These are phyloP conservation scores for Drosophila limbata DNA, from an alignment of 2,888 invertebrate genomes.

Conservation along the genomic window DNA sequence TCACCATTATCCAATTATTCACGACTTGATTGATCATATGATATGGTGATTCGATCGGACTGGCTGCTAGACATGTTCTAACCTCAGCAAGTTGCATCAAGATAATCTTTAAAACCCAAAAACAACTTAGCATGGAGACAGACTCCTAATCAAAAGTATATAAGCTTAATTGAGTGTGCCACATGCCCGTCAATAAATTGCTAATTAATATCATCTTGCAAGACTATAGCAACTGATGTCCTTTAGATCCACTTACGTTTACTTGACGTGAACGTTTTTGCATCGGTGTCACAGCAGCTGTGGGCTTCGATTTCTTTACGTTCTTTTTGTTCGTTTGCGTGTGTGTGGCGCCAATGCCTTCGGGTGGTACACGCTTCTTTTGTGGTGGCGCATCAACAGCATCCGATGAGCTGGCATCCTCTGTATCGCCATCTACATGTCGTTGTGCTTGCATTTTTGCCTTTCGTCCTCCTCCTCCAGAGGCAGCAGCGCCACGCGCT, in stretches of 20 bases:
- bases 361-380: conserved; percentile 76
- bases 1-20: no score
- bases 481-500: conserved; percentile 86
- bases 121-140: no score
- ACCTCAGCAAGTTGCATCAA: no score
- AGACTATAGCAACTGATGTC: not conserved
- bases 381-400: conserved; percentile 59
- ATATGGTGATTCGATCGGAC: no score
- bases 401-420: conserved; percentile 55
- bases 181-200: no score
- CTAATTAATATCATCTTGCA: no score
- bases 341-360: conserved; percentile 54
- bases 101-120: no score
- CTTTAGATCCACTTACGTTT: conserved; percentile 33
- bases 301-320: conserved; percentile 69
- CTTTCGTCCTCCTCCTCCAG: conserved; percentile 89
- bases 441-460: conserved; percentile 88
- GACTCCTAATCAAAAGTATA: no score
- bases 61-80: no score
- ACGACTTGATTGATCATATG: no score
- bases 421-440: conserved; percentile 79
- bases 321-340: conserved; percentile 39
- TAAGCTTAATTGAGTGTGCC: no score
- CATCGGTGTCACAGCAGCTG: conserved; percentile 77
- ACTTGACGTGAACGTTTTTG: conserved; percentile 56